Conservation (phyloP, 2,888 invertebrate genomes). For the Platypus cylindrus region DNA sequence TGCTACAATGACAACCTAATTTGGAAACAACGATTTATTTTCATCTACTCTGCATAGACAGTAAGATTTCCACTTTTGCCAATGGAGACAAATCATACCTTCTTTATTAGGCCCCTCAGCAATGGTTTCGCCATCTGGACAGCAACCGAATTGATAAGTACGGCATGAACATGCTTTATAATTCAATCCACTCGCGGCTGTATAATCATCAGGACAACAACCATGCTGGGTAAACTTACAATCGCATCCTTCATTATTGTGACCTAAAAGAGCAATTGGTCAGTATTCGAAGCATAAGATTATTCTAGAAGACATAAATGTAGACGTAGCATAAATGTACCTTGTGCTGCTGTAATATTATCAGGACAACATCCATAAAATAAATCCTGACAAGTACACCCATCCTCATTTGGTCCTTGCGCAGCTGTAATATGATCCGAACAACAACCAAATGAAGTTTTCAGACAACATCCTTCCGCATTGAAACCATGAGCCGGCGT, state of each 20-base stretch:
- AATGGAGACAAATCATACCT: too few species aligned
- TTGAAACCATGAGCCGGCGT: constrained; percentile 76
- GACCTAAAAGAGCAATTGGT: constrained; percentile 52
- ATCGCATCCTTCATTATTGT: constrained; percentile 67
- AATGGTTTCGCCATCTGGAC: constrained; percentile 65
- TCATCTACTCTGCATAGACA: too few species aligned
- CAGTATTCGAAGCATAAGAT: too few species aligned
- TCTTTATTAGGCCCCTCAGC: constrained; percentile 61
- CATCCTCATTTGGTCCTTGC: constrained; percentile 61
- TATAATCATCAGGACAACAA: constrained; percentile 73
- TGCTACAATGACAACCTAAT: constrained; percentile 65
- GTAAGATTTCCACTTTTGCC: too few species aligned
- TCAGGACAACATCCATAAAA: constrained; percentile 81
- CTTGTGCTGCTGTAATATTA: constrained; percentile 57
- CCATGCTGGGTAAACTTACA: constrained; percentile 62
- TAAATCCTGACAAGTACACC: constrained; percentile 67
- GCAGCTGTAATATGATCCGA: constrained; percentile 77
- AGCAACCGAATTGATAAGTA: constrained; percentile 83
- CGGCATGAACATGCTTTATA: constrained; percentile 74
- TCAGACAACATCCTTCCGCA: constrained; percentile 73
- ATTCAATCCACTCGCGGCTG: constrained; percentile 64
- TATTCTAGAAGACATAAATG: too few species aligned
- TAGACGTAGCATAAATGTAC: too few species aligned
- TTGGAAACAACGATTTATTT: too few species aligned
- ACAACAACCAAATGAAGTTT: constrained; percentile 67